Base-by-base conservation (phyloP, 2,797 vertebrate genomes). In the Tokudaia tokunoshimensis region DNA sequence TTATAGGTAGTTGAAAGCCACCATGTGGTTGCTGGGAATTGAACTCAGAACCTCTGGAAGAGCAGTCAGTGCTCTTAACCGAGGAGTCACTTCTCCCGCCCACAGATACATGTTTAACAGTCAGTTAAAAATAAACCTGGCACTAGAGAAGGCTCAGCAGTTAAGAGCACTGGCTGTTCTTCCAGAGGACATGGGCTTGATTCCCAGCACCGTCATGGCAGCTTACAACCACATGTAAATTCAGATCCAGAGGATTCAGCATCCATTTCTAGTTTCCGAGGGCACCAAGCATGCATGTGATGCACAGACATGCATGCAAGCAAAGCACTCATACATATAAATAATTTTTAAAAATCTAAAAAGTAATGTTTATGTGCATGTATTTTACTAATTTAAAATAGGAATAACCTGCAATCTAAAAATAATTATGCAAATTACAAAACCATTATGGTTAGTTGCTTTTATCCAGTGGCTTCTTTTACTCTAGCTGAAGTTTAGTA, bases 311-410 rank as follows among this genome's bases (percentile, higher is more conserved):
- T 26, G 41, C 14, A 5, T 61, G 55, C n/a, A 41, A 82, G 26
- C 57, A 61, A 82, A 17, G 61, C n/a, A 61, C 52, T 37, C 3
- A 41, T 14, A 37, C 34, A 37, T 11, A 81, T 57, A 82, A 61
- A 81, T 57, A 24, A 61, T 59, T 59, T 55, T 22, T 4, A 10
- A 87, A 78, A 94, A 79, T 50, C 31, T 3, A 4, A 75, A 44
- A 85, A n/a, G 70, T 8, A 61, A 41, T 37, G 6, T n/a, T 5
- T 41, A 19, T 65, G 8, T 95, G 9, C 50, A 19, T 37, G 31
- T 31, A 7, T 67, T 81, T 95, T 95, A 63, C 59, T 88, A 85
- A 85, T 55, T 52, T 72, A 72, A 95, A 92, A 22, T 47, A 65
- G 59, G 7, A 63, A 9, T 87, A 84, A 22, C 11, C 75, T 12